Base-by-base conservation (phyloP, 2,113 vertebrate genomes). In the Dasyprocta punctata region DNA sequence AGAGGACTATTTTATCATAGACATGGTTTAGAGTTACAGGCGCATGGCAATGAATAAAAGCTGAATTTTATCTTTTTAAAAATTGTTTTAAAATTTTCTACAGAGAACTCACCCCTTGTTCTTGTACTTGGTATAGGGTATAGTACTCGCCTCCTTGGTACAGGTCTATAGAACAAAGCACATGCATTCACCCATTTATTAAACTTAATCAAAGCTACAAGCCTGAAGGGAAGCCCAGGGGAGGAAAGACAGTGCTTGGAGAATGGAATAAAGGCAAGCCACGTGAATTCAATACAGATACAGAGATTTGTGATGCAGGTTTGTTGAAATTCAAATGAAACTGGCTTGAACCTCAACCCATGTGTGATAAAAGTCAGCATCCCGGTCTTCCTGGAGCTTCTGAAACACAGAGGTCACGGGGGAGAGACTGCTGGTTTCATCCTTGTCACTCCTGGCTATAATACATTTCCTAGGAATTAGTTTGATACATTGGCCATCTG, bases 251-350 rank as follows among this genome's bases (percentile, higher is more conserved):
- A 96, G 93, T 92, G 83, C 63, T 77, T 69, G 24, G 58, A 78
- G 92, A 93, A 88, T 67, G 61, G 78, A 88, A 90, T 84, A 80
- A 96, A 97, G 75, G 65, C 86, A 84, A 92, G 67, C 67, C 41
- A 93, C 52, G 38, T 47, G 97, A 97, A 96, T 96, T 95, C 92
- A 93, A 95, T 94, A 86, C 96, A 98, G 96, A 97, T 86, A 92
- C 92, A 89, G 73, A 95, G 93, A 93, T 58, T 78, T 69, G 86
- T 89, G 83, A 92, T 91, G 44, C 56, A 94, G 49, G 80, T 38
- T 89, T 92, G 97, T 97, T 97, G 96, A 98, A 97, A 97, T 97
- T 96, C 85, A 95, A 95, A 97, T 97, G 58, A 94, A 93, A 92
- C 92, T 93, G 81, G 30, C 93, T 92, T 90, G 84, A 93, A 93